Conservation (phyloP, 2,888 invertebrate species). For the Rapana venosa region DNA sequence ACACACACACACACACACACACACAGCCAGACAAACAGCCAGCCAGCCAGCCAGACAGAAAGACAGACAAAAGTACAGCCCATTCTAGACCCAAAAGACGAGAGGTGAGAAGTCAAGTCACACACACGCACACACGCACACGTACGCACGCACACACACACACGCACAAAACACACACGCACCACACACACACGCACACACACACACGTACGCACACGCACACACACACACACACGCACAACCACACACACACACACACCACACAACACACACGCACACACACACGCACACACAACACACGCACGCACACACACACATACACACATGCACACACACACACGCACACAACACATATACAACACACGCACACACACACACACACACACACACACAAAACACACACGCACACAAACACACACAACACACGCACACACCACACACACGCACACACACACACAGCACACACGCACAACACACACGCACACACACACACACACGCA, state of each 20-base stretch:
- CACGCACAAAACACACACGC: background rate
- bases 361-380: background rate
- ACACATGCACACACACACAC: background rate
- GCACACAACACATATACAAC: background rate
- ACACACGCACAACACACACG: background rate
- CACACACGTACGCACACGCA: background rate
- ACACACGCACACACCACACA: constrained; percentile 16
- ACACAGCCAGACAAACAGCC: background rate
- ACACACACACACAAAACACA: background rate
- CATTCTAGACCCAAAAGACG: background rate
- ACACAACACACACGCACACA: background rate
- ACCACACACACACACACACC: background rate
- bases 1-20: background rate
- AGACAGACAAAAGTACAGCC: background rate
- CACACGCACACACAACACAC: constrained; percentile 12
- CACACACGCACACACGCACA: constrained; percentile 7
- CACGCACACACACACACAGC: constrained; percentile 11
- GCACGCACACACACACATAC: constrained; percentile 7
- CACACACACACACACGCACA: constrained; percentile 6
- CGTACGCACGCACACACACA: background rate
- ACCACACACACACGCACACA: background rate
- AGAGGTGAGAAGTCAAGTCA: background rate
- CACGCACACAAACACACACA: background rate
- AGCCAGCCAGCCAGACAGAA: background rate
- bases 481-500: background rate